Evolutionary conservation across 2,113 vertebrate species (phyloP).

Genomic region (zebrafish (Danio rerio)): GRCz12tu NC_133192.1:8805001-8805500

Average conservation of each 20-base stretch:
- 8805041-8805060: too few relatives aligned
- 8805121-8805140: neutral
- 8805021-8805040: too few relatives aligned
- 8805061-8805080: too few relatives aligned
- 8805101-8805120: too few relatives aligned
- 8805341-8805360: neutral
- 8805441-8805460: constrained; percentile 1
- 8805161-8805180: constrained; percentile 96
- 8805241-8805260: constrained; percentile 91
- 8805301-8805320: constrained; percentile 68
- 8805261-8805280: constrained; percentile 88
- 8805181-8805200: constrained; percentile 94
- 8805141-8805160: constrained; percentile 94
- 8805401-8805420: neutral
- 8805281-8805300: constrained; percentile 91
- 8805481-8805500: too few relatives aligned
- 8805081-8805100: too few relatives aligned
- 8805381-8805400: neutral
- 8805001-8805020: too few relatives aligned
- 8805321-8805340: neutral
- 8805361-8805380: constrained; percentile 14
- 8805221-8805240: constrained; percentile 92
- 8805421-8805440: neutral
- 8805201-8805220: constrained; percentile 93
- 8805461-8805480: too few relatives aligned